These are phyloP conservation scores for Sarcophaga caerulescens DNA, from an alignment of 2,888 invertebrate genomes.

Conservation along the genomic window DNA sequence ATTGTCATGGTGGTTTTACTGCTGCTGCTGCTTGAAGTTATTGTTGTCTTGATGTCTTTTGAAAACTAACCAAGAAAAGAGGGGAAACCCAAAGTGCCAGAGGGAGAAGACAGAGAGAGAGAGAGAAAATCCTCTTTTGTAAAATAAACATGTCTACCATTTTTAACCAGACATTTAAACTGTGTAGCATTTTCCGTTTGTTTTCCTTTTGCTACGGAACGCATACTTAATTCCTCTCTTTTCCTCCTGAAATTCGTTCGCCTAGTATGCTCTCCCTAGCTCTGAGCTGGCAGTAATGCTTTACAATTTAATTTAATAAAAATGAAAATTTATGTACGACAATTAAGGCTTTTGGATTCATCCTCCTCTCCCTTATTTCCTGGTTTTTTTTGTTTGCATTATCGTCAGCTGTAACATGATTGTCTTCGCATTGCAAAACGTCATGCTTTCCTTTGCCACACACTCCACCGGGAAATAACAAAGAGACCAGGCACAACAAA, in stretches of 20 bases:
- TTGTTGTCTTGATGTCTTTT: slow-evolving; percentile 34
- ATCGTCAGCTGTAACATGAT: not conserved
- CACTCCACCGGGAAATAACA: slow-evolving; percentile 9
- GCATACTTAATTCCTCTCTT: not conserved
- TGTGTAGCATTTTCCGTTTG: slow-evolving; percentile 36
- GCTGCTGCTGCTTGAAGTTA: not conserved
- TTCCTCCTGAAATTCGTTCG: not conserved
- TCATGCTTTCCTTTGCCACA: slow-evolving; percentile 19
- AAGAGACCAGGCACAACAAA: not conserved
- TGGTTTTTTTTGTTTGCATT: not conserved
- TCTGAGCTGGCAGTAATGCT: slow-evolving; percentile 30
- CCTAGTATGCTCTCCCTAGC: not conserved
- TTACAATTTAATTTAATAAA: slow-evolving; percentile 63
- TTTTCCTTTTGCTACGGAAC: not conserved
- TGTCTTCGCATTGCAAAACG: not conserved
- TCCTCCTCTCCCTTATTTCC: not conserved
- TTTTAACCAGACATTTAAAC: slow-evolving; percentile 45
- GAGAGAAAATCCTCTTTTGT: slow-evolving; percentile 36
- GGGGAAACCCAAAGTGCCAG: not conserved
- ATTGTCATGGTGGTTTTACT: not conserved
- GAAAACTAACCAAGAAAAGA: not conserved
- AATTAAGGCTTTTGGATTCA: slow-evolving; percentile 26
- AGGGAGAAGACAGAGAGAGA: not conserved
- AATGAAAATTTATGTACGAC: slow-evolving; percentile 58
- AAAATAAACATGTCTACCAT: slow-evolving; percentile 36